These are phyloP conservation scores for Siphamia tubifer DNA, from an alignment of 2,113 vertebrate genomes.

Conservation along the genomic window DNA sequence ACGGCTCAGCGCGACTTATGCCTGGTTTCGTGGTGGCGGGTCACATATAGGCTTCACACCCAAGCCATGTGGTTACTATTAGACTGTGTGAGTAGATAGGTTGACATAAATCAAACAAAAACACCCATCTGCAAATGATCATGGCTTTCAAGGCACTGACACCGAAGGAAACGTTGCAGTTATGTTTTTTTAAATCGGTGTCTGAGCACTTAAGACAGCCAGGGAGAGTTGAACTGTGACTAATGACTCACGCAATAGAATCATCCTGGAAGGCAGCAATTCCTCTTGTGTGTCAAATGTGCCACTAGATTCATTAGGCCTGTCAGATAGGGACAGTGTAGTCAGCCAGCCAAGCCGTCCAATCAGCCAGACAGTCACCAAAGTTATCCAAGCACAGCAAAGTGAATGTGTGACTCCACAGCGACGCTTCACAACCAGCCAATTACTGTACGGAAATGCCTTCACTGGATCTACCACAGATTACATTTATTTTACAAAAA, in stretches of 20 bases:
- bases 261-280: constrained; percentile 7
- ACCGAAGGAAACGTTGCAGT: neutral
- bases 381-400: neutral
- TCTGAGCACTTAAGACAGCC: neutral
- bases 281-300: constrained; percentile 25
- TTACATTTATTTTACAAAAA: no score
- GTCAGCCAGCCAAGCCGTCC: neutral
- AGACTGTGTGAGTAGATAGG: neutral
- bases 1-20: no score
- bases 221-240: neutral
- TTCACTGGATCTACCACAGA: neutral
- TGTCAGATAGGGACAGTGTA: constrained; percentile 10
- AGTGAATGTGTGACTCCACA: neutral
- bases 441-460: neutral
- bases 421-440: neutral
- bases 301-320: constrained; percentile 22
- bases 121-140: neutral
- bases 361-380: constrained; percentile 1
- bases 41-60: no score
- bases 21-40: no score
- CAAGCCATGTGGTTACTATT: neutral
- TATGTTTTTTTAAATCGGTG: neutral
- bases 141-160: no score
- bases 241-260: neutral
- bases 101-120: neutral